A percentile compares a stretch with the other conserved stretches of the same genome.
These are phyloP conservation scores for Arrhopalites spinosus DNA, from an alignment of 2,888 invertebrate genomes.

Conservation along the genomic window DNA sequence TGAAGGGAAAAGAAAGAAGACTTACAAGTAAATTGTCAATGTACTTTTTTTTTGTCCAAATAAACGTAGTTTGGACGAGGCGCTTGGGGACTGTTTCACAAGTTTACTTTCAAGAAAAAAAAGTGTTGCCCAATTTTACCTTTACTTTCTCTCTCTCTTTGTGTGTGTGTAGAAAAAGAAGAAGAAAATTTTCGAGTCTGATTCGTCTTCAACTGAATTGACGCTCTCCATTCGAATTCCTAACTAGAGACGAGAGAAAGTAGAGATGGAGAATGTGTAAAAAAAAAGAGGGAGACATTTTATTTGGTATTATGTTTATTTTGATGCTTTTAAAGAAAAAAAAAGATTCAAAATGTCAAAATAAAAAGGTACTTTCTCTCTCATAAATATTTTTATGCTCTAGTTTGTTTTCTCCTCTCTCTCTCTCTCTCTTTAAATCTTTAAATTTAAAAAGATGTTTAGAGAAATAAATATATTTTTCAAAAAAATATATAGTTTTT, in stretches of 20 bases:
- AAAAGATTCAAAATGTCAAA: no score
- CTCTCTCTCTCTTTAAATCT: neutral
- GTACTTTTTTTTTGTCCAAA: constrained; percentile 10
- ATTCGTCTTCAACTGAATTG: no score
- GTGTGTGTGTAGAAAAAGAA: no score
- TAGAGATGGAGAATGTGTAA: neutral
- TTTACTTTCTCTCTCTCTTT: neutral
- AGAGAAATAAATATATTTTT: no score
- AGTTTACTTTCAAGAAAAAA: constrained; percentile 5
- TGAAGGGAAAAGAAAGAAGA: neutral
- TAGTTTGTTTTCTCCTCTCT: no score
- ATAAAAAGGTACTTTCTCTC: no score
- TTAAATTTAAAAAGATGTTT: no score
- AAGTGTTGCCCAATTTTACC: constrained; percentile 15
- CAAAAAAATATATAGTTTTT: no score
- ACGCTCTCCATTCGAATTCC: neutral
- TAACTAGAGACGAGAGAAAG: neutral
- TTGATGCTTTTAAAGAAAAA: no score
- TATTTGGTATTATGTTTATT: no score
- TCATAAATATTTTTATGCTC: no score
- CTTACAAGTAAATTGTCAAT: constrained; percentile 19
- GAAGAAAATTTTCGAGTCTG: constrained; percentile 1
- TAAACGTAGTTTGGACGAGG: constrained; percentile 18
- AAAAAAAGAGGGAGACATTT: no score
- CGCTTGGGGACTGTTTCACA: constrained; percentile 27